Percentiles rank a stretch among this genome's conserved stretches.
Evolutionary conservation across 1,140 invertebrate genomes (phyloP).

Genomic region (Tetramorium alpestre): DNA sequence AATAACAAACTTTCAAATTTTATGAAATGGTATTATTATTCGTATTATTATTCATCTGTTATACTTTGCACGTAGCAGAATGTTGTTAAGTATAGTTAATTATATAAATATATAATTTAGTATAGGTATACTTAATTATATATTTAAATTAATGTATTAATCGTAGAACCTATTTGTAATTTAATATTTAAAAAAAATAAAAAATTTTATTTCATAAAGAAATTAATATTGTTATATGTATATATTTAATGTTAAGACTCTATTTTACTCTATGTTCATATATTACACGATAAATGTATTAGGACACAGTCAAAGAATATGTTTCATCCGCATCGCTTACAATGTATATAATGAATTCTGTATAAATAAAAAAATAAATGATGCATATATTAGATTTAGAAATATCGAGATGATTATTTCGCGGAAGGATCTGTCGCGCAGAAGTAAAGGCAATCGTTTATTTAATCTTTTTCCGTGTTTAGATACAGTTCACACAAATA

Average conservation of each 20-base stretch:
- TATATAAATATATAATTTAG: too few relatives aligned
- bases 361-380: constrained; percentile 7
- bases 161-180: not conserved
- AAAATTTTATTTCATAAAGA: not conserved
- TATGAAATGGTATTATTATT: not conserved
- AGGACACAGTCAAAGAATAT: not conserved
- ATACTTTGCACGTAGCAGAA: not conserved
- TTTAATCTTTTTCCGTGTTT: constrained; percentile 69
- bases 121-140: not conserved
- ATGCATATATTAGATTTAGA: not conserved
- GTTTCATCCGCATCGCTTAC: not conserved
- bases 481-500: constrained; percentile 81
- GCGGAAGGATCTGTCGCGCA: not conserved
- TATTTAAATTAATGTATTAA: not conserved
- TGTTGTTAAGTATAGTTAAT: too few relatives aligned
- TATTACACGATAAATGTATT: not conserved
- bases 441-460: constrained; percentile 72
- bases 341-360: not conserved
- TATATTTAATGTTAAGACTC: not conserved
- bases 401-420: not conserved
- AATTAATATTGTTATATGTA: not conserved
- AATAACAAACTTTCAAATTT: not conserved
- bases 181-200: not conserved
- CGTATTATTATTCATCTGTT: not conserved
- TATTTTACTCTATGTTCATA: constrained; percentile 11